Base-by-base conservation (phyloP, 2,797 vertebrate species). In the Macropus fuliginosus region DNA sequence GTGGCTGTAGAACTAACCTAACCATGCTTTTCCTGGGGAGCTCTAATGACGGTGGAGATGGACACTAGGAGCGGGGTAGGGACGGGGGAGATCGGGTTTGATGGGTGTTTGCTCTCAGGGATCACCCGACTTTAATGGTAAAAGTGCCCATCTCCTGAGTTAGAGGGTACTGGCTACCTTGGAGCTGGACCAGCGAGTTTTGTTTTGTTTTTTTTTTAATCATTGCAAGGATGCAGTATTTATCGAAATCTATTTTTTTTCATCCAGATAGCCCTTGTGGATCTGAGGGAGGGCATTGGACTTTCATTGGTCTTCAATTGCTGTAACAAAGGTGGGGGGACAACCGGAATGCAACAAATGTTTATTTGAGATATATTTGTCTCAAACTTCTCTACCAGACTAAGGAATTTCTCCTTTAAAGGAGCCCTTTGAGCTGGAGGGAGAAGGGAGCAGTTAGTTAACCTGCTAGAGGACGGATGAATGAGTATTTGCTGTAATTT, bases 401-500 rank as follows among this genome's bases (percentile, higher is more conserved):
- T n/a, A 55, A 11, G 0, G 55, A 89, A 31, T 91, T 93, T 34
- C 66, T 55, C 6, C 52, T 52, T 52, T 52, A 52, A 52, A 52
- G 52, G 52, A 28, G 55, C 91, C 14, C 54, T 87, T 89, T 94
- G 52, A 87, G 6, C 54, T 31, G 81, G 28, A 90, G 66, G 91
- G 56, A 0, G 56, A 52, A 56, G 93, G 55, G 6, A 81, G 59
- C 62, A 95, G 91, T 93, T 94, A 92, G 93, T 97, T 97, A 94
- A 93, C 94, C 94, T 95, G 95, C 96, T 95, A 56, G 91, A 56
- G 4, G 92, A 93, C 94, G 97, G 91, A 93, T 97, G 96, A 96
- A 91, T 95, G 97, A 97, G 95, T 97, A 96, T 97, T 98, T 96
- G 98, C 96, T 40, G 92, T 96, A 96, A 97, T 96, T 97, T 97